A percentile compares a stretch with the other conserved stretches of the same genome.
These are phyloP conservation scores for Drosophila anceps DNA, from an alignment of 2,888 invertebrate species.

Conservation along the genomic window DNA sequence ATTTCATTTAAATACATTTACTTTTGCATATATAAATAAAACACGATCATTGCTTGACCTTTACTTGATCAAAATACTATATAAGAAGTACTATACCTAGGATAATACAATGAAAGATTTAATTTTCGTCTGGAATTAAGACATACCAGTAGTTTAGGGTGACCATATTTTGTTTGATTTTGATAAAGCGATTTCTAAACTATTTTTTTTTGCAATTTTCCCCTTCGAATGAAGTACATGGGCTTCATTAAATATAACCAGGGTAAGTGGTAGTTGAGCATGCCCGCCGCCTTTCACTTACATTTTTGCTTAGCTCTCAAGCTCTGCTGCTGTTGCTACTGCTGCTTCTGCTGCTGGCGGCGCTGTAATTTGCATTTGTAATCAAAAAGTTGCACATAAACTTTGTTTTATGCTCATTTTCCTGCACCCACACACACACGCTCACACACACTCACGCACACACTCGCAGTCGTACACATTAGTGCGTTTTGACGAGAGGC, in stretches of 20 bases:
- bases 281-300: not conserved
- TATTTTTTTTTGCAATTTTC: no score
- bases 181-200: no score
- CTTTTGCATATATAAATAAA: no score
- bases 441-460: slow-evolving; percentile 20
- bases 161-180: not conserved
- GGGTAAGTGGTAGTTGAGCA: slow-evolving; percentile 7
- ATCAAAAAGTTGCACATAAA: slow-evolving; percentile 80
- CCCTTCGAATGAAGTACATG: no score
- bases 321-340: slow-evolving; percentile 20
- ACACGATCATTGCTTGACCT: no score
- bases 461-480: slow-evolving; percentile 1
- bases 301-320: slow-evolving; percentile 31
- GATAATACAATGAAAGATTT: no score
- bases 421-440: slow-evolving; percentile 40
- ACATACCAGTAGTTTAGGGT: not conserved
- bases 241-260: no score
- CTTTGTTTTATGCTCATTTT: slow-evolving; percentile 75
- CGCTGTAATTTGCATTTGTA: slow-evolving; percentile 79
- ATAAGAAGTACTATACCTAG: no score
- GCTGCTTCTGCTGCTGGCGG: slow-evolving; percentile 14
- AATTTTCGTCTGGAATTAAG: no score
- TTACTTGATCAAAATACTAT: no score
- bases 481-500: slow-evolving; percentile 12
- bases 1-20: no score